phyloP scores from a whole-genome alignment of 2,113 vertebrate genomes.

The Lepus americanus region DNA sequence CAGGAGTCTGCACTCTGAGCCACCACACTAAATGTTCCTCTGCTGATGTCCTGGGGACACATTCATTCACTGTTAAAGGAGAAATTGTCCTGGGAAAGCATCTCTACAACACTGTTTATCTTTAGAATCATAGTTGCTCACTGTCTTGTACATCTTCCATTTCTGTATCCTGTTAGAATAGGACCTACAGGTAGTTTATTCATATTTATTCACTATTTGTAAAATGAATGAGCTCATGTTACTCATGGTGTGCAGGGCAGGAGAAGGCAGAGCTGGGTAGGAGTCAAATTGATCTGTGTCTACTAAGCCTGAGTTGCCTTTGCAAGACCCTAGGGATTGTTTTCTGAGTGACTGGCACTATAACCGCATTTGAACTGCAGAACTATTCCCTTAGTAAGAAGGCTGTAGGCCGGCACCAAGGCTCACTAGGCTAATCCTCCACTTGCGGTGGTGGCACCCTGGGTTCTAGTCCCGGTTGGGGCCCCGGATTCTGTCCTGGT shows the following conservation, averaged over 20 bases:
- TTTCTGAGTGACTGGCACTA: neutral
- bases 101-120: neutral
- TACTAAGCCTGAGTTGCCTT: neutral
- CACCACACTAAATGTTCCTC: neutral
- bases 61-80: neutral
- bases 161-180: neutral
- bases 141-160: neutral
- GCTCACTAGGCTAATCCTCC: too few species aligned
- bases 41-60: neutral
- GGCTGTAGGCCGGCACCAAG: neutral
- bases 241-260: neutral
- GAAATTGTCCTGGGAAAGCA: neutral
- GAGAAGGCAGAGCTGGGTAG: neutral
- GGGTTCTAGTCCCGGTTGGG: too few species aligned
- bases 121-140: neutral
- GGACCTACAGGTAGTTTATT: neutral
- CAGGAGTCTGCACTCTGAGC: neutral
- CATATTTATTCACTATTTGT: neutral
- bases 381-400: neutral
- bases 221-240: neutral
- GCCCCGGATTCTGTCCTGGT: too few species aligned
- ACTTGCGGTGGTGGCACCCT: too few species aligned
- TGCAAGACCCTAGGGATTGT: neutral
- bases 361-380: neutral
- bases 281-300: neutral